Evolutionary conservation across 2,888 invertebrate genomes (phyloP).

Genomic region (Deilephila porcellus): DNA sequence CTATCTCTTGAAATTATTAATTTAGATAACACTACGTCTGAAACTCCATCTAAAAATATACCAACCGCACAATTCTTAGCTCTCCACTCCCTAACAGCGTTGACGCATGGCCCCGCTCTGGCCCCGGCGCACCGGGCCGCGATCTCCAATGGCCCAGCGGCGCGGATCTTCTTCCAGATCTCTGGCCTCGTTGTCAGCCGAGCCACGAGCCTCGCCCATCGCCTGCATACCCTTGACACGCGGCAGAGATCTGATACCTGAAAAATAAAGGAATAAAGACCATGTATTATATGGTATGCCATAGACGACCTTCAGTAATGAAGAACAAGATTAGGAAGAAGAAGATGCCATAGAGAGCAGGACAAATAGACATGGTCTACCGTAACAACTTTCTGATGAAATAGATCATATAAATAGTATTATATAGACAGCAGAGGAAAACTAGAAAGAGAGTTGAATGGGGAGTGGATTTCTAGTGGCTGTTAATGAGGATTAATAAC

Average conservation of each 20-base stretch:
- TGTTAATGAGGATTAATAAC: too few relatives aligned
- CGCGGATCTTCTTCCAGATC: constrained; percentile 69
- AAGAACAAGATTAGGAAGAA: too few relatives aligned
- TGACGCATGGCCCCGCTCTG: constrained; percentile 73
- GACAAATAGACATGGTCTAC: too few relatives aligned
- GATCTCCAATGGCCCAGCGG: constrained; percentile 73
- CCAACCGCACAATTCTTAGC: constrained; percentile 70
- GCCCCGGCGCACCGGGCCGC: constrained; percentile 75
- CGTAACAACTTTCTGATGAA: too few relatives aligned
- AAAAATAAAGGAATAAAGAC: constrained; percentile 33
- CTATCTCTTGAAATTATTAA: too few relatives aligned
- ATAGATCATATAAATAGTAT: too few relatives aligned
- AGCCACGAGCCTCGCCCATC: constrained; percentile 73
- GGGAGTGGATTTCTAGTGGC: too few relatives aligned
- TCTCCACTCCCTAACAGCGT: constrained; percentile 75
- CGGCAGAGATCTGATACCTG: constrained; percentile 84
- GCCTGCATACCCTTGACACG: constrained; percentile 75
- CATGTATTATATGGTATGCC: not conserved
- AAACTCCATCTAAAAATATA: not conserved
- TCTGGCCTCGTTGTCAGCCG: constrained; percentile 71
- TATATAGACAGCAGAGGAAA: too few relatives aligned
- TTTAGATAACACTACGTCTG: too few relatives aligned
- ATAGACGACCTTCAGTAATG: not conserved
- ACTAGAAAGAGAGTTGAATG: too few relatives aligned
- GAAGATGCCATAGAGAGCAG: too few relatives aligned